Evolutionary conservation across 2,113 vertebrate species (phyloP).

Genomic region (Etia nguti): DNA sequence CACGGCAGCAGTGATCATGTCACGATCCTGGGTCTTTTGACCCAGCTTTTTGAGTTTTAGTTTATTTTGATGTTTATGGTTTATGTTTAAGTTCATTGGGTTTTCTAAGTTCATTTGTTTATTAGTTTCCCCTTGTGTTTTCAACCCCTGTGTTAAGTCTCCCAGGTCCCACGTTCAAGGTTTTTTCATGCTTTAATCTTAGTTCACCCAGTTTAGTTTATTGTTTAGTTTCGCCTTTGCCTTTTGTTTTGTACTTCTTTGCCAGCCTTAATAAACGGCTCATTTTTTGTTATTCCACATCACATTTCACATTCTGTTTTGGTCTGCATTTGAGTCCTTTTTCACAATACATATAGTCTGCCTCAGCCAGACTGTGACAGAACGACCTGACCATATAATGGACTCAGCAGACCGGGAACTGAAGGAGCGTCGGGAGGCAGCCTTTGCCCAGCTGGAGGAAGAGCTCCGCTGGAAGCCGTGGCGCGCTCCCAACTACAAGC

Average conservation of each 20-base stretch:
- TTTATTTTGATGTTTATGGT: too few species aligned
- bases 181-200: too few species aligned
- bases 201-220: too few species aligned
- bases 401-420: not conserved
- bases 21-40: not conserved
- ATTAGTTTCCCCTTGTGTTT: too few species aligned
- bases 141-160: too few species aligned
- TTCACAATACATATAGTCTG: not conserved
- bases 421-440: too few species aligned
- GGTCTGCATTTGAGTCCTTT: not conserved
- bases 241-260: too few species aligned
- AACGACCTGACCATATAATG: accelerated
- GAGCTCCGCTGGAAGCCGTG: not conserved
- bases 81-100: too few species aligned
- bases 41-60: not conserved
- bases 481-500: not conserved
- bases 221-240: too few species aligned
- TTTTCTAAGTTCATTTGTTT: too few species aligned
- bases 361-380: not conserved
- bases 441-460: not conserved
- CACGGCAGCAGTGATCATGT: too few species aligned
- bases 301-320: not conserved
- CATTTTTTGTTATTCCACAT: accelerated
- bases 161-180: too few species aligned
- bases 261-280: not conserved